phyloP scores from a whole-genome alignment of 2,888 invertebrate species.

The Crioceris asparagi region DNA sequence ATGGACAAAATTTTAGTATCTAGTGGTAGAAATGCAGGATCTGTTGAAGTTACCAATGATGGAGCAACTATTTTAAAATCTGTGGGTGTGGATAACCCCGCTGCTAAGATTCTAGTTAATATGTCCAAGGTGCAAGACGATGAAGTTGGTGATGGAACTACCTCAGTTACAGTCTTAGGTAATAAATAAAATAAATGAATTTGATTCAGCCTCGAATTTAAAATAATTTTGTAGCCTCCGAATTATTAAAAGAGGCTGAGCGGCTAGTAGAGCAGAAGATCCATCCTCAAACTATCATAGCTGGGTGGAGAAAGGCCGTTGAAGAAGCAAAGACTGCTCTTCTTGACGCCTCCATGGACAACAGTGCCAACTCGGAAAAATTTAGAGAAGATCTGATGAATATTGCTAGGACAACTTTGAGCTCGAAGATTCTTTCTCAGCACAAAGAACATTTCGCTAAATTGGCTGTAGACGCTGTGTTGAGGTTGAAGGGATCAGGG shows the following conservation, averaged over 20 bases:
- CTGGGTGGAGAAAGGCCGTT: conserved; percentile 88
- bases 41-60: conserved; percentile 96
- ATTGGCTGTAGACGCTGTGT: conserved; percentile 89
- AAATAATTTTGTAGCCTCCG: conserved; percentile 55
- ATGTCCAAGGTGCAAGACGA: conserved; percentile 98
- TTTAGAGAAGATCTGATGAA: conserved; percentile 87
- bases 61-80: conserved; percentile 96
- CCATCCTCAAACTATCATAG: conserved; percentile 95
- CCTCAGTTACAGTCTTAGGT: conserved; percentile 91
- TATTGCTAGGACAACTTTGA: conserved; percentile 93
- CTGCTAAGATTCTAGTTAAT: conserved; percentile 97
- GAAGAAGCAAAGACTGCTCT: conserved; percentile 78
- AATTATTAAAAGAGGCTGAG: conserved; percentile 91
- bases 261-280: conserved; percentile 85
- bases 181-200: conserved; percentile 15
- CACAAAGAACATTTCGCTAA: conserved; percentile 95
- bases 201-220: background rate
- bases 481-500: conserved; percentile 90
- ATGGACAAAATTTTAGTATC: conserved; percentile 91
- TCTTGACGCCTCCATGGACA: conserved; percentile 66
- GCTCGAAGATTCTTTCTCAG: conserved; percentile 95
- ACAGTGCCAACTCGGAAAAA: conserved; percentile 64
- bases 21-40: conserved; percentile 65
- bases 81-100: conserved; percentile 96
- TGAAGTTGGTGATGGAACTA: conserved; percentile 99